phyloP scores from a whole-genome alignment of 2,888 invertebrate genomes.

The Lissocephala sabroskyi region DNA sequence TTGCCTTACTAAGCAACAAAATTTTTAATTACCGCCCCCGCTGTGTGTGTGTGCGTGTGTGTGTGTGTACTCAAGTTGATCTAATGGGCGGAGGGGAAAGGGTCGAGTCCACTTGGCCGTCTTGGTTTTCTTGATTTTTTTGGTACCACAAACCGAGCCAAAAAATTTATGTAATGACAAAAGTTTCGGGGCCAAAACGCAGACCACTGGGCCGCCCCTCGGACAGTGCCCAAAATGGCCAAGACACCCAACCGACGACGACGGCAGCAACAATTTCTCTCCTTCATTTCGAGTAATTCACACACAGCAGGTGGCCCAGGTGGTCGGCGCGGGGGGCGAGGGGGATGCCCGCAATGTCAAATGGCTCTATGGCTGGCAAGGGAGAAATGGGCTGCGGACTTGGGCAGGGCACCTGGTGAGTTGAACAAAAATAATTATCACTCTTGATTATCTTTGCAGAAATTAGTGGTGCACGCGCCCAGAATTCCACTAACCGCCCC shows the following conservation, averaged over 20 bases:
- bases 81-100: too few relatives aligned
- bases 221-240: slow-evolving; percentile 45
- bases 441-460: slow-evolving; percentile 62
- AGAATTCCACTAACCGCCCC: slow-evolving; percentile 10
- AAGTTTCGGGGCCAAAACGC: slow-evolving; percentile 55
- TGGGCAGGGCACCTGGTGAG: too few relatives aligned
- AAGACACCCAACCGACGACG: background rate
- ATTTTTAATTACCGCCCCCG: too few relatives aligned
- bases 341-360: background rate
- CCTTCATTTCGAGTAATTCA: slow-evolving; percentile 53
- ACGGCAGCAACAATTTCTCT: slow-evolving; percentile 13
- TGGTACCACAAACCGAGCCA: slow-evolving; percentile 22
- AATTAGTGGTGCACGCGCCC: slow-evolving; percentile 51
- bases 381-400: too few relatives aligned
- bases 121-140: too few relatives aligned
- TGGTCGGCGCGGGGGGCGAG: slow-evolving; percentile 1
- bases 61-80: too few relatives aligned
- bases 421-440: slow-evolving; percentile 49
- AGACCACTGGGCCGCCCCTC: slow-evolving; percentile 21
- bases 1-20: too few relatives aligned
- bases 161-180: slow-evolving; percentile 65
- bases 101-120: too few relatives aligned
- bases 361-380: too few relatives aligned
- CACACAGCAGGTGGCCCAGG: slow-evolving; percentile 62
- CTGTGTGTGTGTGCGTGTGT: too few relatives aligned